Percentiles rank a stretch among this genome's conserved stretches.
Evolutionary conservation across 2,797 vertebrate genomes (phyloP).

Genomic region (Coranthus polyacanthus): DNA sequence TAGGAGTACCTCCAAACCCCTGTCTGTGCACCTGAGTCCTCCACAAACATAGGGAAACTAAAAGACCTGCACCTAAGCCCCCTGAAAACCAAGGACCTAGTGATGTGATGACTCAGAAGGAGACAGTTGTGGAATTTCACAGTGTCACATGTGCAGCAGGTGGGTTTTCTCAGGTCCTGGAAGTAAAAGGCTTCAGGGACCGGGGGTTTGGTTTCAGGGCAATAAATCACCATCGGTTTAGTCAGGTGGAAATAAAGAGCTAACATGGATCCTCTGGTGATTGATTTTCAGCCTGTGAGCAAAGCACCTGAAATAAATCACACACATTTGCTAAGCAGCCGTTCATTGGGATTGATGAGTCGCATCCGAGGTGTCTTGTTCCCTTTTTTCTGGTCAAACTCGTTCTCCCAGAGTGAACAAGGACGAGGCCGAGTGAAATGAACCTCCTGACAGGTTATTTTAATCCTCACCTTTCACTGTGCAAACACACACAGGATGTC

Average conservation of each 20-base stretch:
- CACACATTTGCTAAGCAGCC: background rate
- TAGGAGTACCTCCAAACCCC: too few species aligned
- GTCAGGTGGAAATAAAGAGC: conserved; percentile 10
- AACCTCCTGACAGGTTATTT: conserved; percentile 13
- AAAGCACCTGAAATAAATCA: background rate
- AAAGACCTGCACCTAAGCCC: too few species aligned
- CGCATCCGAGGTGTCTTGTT: background rate
- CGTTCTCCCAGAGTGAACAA: conserved; percentile 38
- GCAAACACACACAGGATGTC: conserved; percentile 4
- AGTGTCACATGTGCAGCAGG: conserved; percentile 11
- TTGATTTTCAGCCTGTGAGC: background rate
- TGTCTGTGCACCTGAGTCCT: too few species aligned
- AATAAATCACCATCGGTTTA: conserved; percentile 4
- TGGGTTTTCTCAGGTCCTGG: conserved; percentile 13
- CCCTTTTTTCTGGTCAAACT: conserved; percentile 34
- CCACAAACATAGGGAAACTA: too few species aligned
- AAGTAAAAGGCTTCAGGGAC: background rate
- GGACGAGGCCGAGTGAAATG: conserved; percentile 10
- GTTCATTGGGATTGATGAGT: background rate
- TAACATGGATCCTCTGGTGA: background rate
- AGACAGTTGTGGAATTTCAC: conserved; percentile 9
- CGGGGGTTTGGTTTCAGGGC: background rate
- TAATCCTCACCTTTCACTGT: background rate
- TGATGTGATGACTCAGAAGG: background rate
- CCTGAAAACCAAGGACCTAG: too few species aligned